These are phyloP conservation scores for Furnarius figulus DNA, from an alignment of 2,113 vertebrate genomes.

Conservation along the genomic window DNA sequence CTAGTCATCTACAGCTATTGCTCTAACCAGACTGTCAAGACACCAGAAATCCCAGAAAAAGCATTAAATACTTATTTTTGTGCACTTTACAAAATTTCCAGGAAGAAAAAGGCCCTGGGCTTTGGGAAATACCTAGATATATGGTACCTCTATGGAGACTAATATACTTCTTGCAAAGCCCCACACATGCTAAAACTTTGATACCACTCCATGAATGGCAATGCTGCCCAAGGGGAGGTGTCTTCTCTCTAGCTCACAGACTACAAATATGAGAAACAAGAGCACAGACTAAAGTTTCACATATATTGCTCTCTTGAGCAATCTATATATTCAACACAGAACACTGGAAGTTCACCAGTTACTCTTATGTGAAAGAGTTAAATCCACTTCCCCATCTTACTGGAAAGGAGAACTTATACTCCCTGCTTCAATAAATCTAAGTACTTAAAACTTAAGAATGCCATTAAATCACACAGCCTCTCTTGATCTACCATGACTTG, in stretches of 20 bases:
- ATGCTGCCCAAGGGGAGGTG: not conserved
- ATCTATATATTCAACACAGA: not conserved
- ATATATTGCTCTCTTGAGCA: not conserved
- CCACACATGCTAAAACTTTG: not conserved
- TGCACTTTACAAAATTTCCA: not conserved
- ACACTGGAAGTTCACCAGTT: not conserved
- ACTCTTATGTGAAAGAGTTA: not conserved
- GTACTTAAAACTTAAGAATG: not conserved
- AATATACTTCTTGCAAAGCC: not conserved
- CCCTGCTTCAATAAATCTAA: not conserved
- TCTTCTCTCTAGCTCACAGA: not conserved
- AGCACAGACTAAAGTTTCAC: not conserved
- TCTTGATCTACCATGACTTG: not conserved
- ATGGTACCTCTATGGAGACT: not conserved
- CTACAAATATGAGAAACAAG: not conserved
- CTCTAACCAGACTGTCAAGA: not conserved
- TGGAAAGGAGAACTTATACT: not conserved
- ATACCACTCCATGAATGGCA: not conserved
- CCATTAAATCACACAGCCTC: not conserved
- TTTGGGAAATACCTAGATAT: not conserved
- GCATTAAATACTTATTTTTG: not conserved
- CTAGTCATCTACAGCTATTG: not conserved
- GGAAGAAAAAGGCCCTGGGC: not conserved
- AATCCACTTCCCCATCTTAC: not conserved
- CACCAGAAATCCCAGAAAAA: not conserved